Evolutionary conservation across 2,888 invertebrate species (phyloP).

Genomic region (Tethea ocularis): DNA sequence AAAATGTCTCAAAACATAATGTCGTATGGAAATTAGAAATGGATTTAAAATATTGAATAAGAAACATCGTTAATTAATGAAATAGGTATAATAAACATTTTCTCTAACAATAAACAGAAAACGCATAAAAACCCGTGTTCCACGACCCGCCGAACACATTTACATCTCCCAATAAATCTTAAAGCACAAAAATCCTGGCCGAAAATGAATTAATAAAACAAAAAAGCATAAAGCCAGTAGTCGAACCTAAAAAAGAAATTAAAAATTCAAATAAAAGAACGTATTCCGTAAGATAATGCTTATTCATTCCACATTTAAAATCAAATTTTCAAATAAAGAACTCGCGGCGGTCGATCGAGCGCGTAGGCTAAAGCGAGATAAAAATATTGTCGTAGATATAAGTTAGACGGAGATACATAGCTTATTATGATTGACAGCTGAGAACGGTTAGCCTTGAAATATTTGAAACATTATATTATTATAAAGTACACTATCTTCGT

Average conservation of each 20-base stretch:
- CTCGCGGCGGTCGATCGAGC: constrained; percentile 74
- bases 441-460: constrained; percentile 84
- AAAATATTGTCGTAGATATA: constrained; percentile 52
- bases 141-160: constrained; percentile 59
- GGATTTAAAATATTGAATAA: constrained; percentile 12
- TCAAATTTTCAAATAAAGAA: constrained; percentile 83
- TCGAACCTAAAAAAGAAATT: constrained; percentile 76
- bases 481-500: constrained; percentile 82
- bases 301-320: constrained; percentile 84
- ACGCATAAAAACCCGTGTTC: constrained; percentile 47
- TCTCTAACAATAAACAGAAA: constrained; percentile 45
- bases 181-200: constrained; percentile 59
- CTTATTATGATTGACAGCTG: constrained; percentile 84
- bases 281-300: constrained; percentile 82
- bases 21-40: not conserved
- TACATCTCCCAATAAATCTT: constrained; percentile 75
- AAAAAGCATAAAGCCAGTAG: constrained; percentile 71
- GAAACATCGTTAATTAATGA: constrained; percentile 11
- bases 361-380: constrained; percentile 59
- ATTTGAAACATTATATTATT: constrained; percentile 84
- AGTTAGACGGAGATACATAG: constrained; percentile 72
- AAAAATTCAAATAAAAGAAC: constrained; percentile 81
- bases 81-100: constrained; percentile 39
- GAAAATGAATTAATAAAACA: constrained; percentile 60
- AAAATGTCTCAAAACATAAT: not conserved